phyloP scores from a whole-genome alignment of 2,113 vertebrate genomes.

The Rhabdomys dilectus region DNA sequence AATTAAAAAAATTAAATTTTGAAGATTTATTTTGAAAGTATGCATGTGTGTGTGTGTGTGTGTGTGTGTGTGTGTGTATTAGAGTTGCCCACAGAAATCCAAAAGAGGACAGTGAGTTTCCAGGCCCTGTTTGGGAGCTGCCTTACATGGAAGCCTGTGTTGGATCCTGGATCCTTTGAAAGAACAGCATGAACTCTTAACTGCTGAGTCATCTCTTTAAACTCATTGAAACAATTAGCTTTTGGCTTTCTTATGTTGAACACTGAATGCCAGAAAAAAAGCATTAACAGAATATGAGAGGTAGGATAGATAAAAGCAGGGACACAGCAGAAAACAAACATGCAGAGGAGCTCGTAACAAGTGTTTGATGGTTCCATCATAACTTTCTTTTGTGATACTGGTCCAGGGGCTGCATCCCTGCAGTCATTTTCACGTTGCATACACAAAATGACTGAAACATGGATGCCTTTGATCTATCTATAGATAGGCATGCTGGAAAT shows the following conservation, averaged over 20 bases:
- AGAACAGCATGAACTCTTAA: not conserved
- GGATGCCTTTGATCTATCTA: not conserved
- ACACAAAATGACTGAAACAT: not conserved
- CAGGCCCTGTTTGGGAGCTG: not conserved
- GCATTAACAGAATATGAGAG: not conserved
- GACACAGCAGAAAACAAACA: not conserved
- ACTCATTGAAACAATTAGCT: conserved; percentile 6
- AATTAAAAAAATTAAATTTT: conserved; percentile 36
- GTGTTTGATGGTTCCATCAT: not conserved
- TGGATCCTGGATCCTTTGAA: not conserved
- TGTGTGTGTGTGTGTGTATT: not conserved
- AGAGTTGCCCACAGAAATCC: not conserved
- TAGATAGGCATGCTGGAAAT: not conserved
- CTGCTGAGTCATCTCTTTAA: not conserved
- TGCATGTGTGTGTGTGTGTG: not conserved
- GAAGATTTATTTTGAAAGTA: not conserved
- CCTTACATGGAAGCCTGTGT: not conserved
- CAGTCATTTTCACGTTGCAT: not conserved
- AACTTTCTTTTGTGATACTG: not conserved
- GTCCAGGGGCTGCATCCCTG: not conserved
- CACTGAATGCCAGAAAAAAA: not conserved
- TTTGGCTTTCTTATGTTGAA: conserved; percentile 33
- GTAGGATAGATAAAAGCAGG: not conserved
- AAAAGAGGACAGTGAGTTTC: not conserved
- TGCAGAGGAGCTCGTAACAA: not conserved